Evolutionary conservation across 1,140 invertebrate genomes (phyloP).

Genomic region (Drosophila gunungcola): DNA sequence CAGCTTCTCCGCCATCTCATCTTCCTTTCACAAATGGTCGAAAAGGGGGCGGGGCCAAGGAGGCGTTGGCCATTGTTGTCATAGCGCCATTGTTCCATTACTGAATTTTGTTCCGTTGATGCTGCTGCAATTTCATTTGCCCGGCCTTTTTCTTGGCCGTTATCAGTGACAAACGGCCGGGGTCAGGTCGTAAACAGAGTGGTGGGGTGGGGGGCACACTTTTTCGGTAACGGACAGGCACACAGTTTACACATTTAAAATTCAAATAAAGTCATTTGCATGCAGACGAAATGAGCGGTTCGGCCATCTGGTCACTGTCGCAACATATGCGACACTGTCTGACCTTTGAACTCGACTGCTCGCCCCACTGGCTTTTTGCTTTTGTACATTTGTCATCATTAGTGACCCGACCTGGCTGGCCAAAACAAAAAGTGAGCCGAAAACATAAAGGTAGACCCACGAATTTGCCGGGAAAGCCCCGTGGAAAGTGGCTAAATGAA

Average conservation of each 20-base stretch:
- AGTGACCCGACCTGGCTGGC: constrained; percentile 53
- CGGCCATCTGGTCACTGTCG: constrained; percentile 53
- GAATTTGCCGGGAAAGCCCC: constrained; percentile 7
- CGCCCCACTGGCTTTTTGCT: constrained; percentile 34
- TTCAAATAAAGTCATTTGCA: constrained; percentile 83
- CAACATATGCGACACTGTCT: constrained; percentile 71
- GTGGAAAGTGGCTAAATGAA: constrained; percentile 36
- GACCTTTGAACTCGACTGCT: constrained; percentile 64
- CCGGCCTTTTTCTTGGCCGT: constrained; percentile 62
- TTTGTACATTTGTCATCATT: constrained; percentile 78
- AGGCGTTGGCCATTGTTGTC: constrained; percentile 61
- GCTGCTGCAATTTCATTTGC: constrained; percentile 73
- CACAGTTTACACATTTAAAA: constrained; percentile 83
- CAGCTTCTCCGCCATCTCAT: constrained; percentile 36
- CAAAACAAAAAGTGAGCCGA: constrained; percentile 20
- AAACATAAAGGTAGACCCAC: constrained; percentile 29
- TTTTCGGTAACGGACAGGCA: constrained; percentile 26
- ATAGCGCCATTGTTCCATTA: constrained; percentile 76
- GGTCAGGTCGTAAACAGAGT: constrained; percentile 38
- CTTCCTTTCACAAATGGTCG: constrained; percentile 25
- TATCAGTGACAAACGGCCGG: constrained; percentile 80
- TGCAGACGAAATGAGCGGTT: constrained; percentile 73
- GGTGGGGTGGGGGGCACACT: neutral
- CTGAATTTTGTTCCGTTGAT: constrained; percentile 37
- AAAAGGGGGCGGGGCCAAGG: constrained; percentile 11